Base-by-base conservation (phyloP, 2,888 invertebrate species). In the Agonopterix heracliana region DNA sequence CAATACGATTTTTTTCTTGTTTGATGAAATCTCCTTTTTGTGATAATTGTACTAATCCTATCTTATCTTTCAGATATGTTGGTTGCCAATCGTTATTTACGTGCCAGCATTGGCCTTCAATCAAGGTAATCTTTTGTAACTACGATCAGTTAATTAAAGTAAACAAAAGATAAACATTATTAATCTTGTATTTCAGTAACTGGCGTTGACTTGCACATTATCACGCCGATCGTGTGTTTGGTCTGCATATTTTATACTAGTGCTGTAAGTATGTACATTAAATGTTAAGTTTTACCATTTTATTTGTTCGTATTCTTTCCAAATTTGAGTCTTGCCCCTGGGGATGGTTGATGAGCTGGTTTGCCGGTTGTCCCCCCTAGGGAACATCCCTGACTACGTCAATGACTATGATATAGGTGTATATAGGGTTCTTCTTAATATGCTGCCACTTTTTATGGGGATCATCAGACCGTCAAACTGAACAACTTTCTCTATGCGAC, bases 191-290 rank as follows among this genome's bases (percentile, higher is more conserved):
- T 82, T 91, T 57, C 82, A 95, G 96, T 96, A 14, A 96, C 96
- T 54, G 96, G 96, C 45, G 91, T 96, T 9, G 92, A 94, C 63
- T 91, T 96, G 40, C 95, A 96, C 74, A 83, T 94, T 38, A 93
- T 96, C 12, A 95, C 96, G 1, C 93, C 96, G 2, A 91, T 95
- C 41, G 94, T 96, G 2, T 96, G 96, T 72, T 77, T 91, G 60
- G 94, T 96, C 59, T 95, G 96, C 88, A 93, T 95, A 68, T 95
- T 96, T 74, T 96, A 96, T 68, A 96, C 95, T 1, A 93, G 94
- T 60, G 90, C 94, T 74, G 95, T 95, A 85, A 91, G 93, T 90
- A 54, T 40, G 3, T 36, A 7, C 7, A n/a, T 38, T 10, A 9
- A 35, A 8, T 35, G 35, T 35, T 35, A 35, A 35, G 9, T n/a